These are phyloP conservation scores for Melipona bicolor DNA, from an alignment of 2,888 invertebrate genomes.

Conservation along the genomic window DNA sequence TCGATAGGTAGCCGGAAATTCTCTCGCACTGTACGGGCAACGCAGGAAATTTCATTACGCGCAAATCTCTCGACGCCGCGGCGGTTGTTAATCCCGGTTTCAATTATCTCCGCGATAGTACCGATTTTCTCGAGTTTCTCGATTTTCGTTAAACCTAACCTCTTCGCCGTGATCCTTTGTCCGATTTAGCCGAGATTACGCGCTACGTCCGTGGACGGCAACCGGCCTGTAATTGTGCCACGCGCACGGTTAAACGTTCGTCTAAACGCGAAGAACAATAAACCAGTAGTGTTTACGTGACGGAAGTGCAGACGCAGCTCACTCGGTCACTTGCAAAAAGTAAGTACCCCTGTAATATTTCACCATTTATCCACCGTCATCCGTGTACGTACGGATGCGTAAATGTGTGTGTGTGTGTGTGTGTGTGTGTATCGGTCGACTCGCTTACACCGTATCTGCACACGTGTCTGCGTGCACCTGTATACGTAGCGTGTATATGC, in stretches of 20 bases:
- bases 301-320: constrained; percentile 71
- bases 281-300: constrained; percentile 68
- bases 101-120: constrained; percentile 34
- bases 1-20: neutral
- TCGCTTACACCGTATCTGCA: neutral
- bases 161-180: constrained; percentile 34
- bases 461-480: neutral
- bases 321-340: constrained; percentile 74
- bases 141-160: constrained; percentile 7
- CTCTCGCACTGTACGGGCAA: neutral
- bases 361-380: constrained; percentile 22
- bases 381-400: constrained; percentile 14
- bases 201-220: constrained; percentile 49
- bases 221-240: constrained; percentile 61
- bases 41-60: constrained; percentile 8
- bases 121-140: constrained; percentile 21
- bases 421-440: constrained; percentile 18
- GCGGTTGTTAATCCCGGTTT: constrained; percentile 26
- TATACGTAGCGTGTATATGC: neutral
- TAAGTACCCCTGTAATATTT: constrained; percentile 68
- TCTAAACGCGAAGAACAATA: constrained; percentile 56
- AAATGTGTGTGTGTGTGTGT: too few relatives aligned
- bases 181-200: constrained; percentile 62
- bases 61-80: constrained; percentile 20
- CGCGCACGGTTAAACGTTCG: constrained; percentile 54